phyloP scores from a whole-genome alignment of 2,797 vertebrate species.

The Hemitrygon akajei region DNA sequence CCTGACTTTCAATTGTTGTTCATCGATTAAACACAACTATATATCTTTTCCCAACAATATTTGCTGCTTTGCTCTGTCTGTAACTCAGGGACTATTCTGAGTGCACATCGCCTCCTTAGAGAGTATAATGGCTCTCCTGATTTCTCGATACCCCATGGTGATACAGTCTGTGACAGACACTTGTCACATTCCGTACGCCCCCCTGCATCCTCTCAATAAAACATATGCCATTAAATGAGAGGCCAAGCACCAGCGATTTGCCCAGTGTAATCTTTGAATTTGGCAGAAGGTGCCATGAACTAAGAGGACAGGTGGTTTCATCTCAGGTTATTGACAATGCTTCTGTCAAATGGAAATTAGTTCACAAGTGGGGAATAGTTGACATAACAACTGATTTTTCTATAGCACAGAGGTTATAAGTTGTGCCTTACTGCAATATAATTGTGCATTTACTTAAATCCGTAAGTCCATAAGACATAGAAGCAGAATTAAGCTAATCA shows the following conservation, averaged over 20 bases:
- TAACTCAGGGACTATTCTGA: not conserved
- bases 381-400: not conserved
- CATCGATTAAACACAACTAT: not conserved
- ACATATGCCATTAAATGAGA: constrained; percentile 1
- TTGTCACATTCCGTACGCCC: not conserved
- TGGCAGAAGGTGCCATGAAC: not conserved
- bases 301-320: not conserved
- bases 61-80: too few relatives aligned
- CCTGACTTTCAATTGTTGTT: not conserved
- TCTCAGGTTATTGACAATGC: not conserved
- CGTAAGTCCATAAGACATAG: too few relatives aligned
- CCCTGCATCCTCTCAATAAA: not conserved
- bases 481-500: too few relatives aligned
- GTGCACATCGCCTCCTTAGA: not conserved
- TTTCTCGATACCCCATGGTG: not conserved
- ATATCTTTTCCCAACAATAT: too few relatives aligned
- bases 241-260: not conserved
- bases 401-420: too few relatives aligned
- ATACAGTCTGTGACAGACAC: not conserved
- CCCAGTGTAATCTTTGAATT: not conserved
- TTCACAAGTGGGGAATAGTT: too few relatives aligned
- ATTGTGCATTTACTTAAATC: too few relatives aligned
- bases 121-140: not conserved
- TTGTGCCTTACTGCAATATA: too few relatives aligned
- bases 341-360: too few relatives aligned